These are phyloP conservation scores for Leiothrix lutea DNA, from an alignment of 2,113 vertebrate genomes.

Conservation along the genomic window DNA sequence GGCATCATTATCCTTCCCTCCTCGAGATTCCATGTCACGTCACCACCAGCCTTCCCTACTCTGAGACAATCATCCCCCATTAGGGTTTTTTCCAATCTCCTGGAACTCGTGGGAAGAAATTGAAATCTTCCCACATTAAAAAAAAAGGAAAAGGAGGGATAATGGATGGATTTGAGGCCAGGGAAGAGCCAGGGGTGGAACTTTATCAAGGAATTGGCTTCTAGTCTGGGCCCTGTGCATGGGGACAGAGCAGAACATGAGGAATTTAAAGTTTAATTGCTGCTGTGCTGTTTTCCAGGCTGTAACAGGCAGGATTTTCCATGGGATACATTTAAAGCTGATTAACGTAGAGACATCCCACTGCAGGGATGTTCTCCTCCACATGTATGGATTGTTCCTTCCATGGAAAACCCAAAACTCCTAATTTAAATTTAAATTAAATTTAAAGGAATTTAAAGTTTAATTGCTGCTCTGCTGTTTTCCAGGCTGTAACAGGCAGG, in stretches of 20 bases:
- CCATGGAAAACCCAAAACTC: not conserved
- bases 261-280: not conserved
- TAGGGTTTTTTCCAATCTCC: not conserved
- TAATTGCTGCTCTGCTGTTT: not conserved
- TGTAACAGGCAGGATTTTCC: not conserved
- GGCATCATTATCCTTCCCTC: not conserved
- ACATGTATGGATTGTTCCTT: rapidly evolving
- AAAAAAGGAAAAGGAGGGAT: not conserved
- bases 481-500: not conserved
- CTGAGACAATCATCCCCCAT: rapidly evolving
- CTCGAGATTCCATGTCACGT: not conserved
- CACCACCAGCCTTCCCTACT: not conserved
- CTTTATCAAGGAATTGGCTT: not conserved
- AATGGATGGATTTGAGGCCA: not conserved
- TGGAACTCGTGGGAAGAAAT: not conserved
- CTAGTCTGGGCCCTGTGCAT: not conserved
- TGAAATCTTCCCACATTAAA: not conserved
- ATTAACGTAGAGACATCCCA: not conserved
- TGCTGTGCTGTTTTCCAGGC: not conserved
- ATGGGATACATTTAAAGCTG: not conserved
- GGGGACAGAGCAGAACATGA: not conserved
- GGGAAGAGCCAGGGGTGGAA: not conserved
- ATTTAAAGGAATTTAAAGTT: not conserved
- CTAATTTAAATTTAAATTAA: no score
- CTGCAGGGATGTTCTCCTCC: not conserved